Evolutionary conservation across 2,888 invertebrate genomes (phyloP).

Genomic region (Tetanocera ferruginea): DNA sequence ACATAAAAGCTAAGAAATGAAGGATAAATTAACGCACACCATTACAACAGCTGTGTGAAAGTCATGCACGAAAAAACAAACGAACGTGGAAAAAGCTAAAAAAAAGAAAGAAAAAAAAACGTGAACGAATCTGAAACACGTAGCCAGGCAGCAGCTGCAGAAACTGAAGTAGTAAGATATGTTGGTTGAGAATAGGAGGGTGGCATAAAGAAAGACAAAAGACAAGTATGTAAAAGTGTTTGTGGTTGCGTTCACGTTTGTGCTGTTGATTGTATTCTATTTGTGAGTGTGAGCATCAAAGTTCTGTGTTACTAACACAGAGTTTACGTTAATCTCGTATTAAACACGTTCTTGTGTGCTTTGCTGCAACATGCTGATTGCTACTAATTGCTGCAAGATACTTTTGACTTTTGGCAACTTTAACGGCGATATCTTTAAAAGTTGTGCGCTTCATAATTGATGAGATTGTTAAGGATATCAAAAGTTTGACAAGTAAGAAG

Average conservation of each 20-base stretch:
- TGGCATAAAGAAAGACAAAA: too few species aligned
- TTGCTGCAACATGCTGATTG: too few species aligned
- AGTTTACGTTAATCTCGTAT: too few species aligned
- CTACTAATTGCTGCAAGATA: too few species aligned
- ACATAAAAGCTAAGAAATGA: not conserved
- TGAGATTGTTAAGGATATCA: too few species aligned
- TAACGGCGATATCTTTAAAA: too few species aligned
- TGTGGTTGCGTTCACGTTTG: not conserved
- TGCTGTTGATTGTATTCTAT: not conserved
- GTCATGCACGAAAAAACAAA: not conserved
- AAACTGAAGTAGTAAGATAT: not conserved
- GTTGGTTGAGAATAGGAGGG: too few species aligned
- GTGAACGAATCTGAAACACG: not conserved
- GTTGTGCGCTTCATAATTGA: too few species aligned
- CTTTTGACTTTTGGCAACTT: too few species aligned
- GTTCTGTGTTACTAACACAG: not conserved
- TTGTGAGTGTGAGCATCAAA: not conserved
- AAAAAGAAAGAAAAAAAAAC: not conserved
- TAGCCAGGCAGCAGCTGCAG: not conserved
- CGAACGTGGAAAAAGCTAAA: not conserved
- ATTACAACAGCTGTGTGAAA: not conserved
- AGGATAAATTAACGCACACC: not conserved
- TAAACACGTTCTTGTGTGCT: too few species aligned
- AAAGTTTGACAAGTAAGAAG: too few species aligned
- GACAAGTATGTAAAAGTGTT: not conserved